Percentiles rank a stretch among this genome's conserved stretches.
Evolutionary conservation across 2,888 invertebrate genomes (phyloP).

Genomic region (Amorpha juglandis): DNA sequence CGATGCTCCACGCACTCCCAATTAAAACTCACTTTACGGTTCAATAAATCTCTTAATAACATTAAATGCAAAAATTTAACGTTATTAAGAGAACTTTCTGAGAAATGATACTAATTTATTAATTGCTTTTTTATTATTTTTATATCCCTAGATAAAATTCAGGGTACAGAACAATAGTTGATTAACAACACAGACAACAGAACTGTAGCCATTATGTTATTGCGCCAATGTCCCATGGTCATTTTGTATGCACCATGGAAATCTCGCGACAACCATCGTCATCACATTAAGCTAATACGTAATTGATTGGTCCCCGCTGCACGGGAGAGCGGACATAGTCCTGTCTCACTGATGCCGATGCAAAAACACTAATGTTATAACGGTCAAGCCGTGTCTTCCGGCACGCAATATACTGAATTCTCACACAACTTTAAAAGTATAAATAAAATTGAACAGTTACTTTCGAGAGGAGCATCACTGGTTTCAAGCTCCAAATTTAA

Average conservation of each 20-base stretch:
- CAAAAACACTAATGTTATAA: conserved; percentile 81
- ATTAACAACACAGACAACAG: conserved; percentile 44
- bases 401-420: conserved; percentile 46
- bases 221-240: conserved; percentile 50
- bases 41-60: conserved; percentile 15
- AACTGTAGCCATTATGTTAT: conserved; percentile 55
- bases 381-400: conserved; percentile 63
- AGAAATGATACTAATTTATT: background rate
- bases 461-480: conserved; percentile 51
- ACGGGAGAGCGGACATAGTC: conserved; percentile 65
- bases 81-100: background rate
- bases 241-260: conserved; percentile 65
- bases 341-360: conserved; percentile 76
- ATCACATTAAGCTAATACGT: conserved; percentile 82
- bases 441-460: conserved; percentile 58
- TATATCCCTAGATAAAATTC: background rate
- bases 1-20: conserved; percentile 52
- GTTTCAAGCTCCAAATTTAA: conserved; percentile 51
- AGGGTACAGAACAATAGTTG: conserved; percentile 47
- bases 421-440: conserved; percentile 48
- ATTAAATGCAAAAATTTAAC: background rate
- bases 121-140: background rate
- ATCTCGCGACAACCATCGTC: conserved; percentile 67
- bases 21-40: conserved; percentile 72
- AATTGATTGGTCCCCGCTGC: conserved; percentile 79